These are phyloP conservation scores for Takifugu ocellatus DNA, from an alignment of 2,797 vertebrate species.

Conservation along the genomic window DNA sequence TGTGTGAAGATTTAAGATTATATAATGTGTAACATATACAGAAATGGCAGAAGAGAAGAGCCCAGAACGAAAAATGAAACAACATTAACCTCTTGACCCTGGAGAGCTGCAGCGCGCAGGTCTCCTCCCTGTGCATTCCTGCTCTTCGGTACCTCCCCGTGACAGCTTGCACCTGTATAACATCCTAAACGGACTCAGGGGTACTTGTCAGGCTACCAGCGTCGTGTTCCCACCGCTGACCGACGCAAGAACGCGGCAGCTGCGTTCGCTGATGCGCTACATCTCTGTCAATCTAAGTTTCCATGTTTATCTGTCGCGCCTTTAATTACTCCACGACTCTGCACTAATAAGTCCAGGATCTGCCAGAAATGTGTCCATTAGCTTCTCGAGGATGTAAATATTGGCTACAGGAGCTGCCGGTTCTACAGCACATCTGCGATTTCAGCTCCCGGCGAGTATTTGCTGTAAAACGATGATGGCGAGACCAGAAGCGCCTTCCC, in stretches of 20 bases:
- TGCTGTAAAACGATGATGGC: constrained; percentile 55
- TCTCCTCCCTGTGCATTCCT: constrained; percentile 30
- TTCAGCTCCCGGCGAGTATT: constrained; percentile 38
- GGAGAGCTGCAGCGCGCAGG: constrained; percentile 16
- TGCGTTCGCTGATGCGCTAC: too few relatives aligned
- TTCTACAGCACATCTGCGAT: constrained; percentile 38
- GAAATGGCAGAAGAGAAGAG: too few relatives aligned
- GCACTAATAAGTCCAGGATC: constrained; percentile 19
- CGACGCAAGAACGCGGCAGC: constrained; percentile 23
- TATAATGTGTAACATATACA: too few relatives aligned
- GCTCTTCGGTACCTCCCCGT: constrained; percentile 26
- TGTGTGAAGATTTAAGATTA: constrained; percentile 1
- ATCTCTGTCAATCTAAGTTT: neutral
- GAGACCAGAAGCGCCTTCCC: constrained; percentile 56
- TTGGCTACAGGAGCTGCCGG: constrained; percentile 19
- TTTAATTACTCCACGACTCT: neutral
- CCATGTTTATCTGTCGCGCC: neutral
- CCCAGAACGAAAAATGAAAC: constrained; percentile 9
- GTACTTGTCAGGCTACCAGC: constrained; percentile 29
- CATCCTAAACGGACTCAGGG: constrained; percentile 10
- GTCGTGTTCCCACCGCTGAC: constrained; percentile 19
- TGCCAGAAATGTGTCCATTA: constrained; percentile 17
- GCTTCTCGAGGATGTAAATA: constrained; percentile 35
- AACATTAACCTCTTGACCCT: constrained; percentile 23
- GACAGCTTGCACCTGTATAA: constrained; percentile 43